phyloP scores from a whole-genome alignment of 2,888 invertebrate species.

The Corythucha ciliata region DNA sequence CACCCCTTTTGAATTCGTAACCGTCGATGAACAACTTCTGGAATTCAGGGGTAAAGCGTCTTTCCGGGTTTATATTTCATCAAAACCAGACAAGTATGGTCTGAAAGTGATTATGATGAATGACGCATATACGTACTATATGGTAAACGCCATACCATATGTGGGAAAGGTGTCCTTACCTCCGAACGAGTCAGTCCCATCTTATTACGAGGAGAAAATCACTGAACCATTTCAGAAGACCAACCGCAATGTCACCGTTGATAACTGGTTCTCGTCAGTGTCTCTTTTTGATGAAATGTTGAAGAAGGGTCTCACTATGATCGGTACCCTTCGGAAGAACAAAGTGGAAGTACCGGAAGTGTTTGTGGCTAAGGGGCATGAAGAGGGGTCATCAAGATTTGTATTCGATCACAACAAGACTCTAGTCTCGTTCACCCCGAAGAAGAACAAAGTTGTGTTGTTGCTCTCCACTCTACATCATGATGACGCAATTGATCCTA shows the following conservation, averaged over 20 bases:
- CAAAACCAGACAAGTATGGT: constrained; percentile 11
- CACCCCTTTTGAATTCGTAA: constrained; percentile 14
- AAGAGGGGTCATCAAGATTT: constrained; percentile 6
- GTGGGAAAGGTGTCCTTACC: constrained; percentile 4
- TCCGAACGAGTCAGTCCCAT: constrained; percentile 14
- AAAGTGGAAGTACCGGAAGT: constrained; percentile 17
- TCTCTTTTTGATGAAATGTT: constrained; percentile 15
- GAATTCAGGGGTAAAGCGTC: constrained; percentile 12
- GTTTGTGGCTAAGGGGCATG: constrained; percentile 1
- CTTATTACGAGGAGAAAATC: constrained; percentile 12
- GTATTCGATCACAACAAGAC: constrained; percentile 14
- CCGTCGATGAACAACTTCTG: constrained; percentile 16
- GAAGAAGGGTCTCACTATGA: constrained; percentile 11
- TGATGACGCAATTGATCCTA: not conserved
- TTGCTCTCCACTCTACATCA: constrained; percentile 13
- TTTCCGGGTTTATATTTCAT: constrained; percentile 12
- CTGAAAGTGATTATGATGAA: constrained; percentile 14
- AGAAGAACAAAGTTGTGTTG: constrained; percentile 13
- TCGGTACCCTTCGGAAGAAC: constrained; percentile 21
- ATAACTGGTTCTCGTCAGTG: constrained; percentile 21
- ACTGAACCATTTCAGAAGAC: constrained; percentile 19
- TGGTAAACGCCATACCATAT: constrained; percentile 21
- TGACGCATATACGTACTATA: constrained; percentile 15
- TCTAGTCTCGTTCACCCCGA: constrained; percentile 10
- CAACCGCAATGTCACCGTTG: constrained; percentile 18